Evolutionary conservation across 2,113 vertebrate genomes (phyloP), one percentile per base, ranked within the genome.

Genomic region (Actinemys pallida): DNA sequence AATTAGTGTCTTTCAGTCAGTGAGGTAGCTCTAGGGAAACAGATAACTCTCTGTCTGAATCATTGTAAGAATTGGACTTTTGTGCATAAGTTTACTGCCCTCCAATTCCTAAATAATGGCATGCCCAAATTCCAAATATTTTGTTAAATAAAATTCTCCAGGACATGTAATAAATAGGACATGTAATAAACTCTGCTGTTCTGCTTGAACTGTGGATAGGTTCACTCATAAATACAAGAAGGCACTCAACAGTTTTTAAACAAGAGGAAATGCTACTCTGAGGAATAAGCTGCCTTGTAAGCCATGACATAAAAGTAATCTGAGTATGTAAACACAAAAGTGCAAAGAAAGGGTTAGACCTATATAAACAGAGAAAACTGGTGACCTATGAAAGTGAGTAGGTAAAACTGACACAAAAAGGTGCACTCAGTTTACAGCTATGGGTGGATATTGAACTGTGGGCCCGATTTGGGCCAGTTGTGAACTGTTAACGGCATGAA

Each of bases 201-300:
- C 84, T 96, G 87, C 86, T 57, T 93, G 95, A 96, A 96, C 87
- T 92, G 88, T 94, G 90, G 93, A 97, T 95, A 84, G 42, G 82
- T 78, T 94, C 54, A 87, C 95, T 91, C 89, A 91, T 95, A 97
- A 97, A 96, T 39, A 82, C 94, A 96, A 97, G 93, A 95, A 93
- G 93, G 82, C 54, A 95, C 95, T 97, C 97, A 94, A 86, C 91
- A 85, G 94, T 93, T 96, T 96, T 97, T 96, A 97, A 97, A 97
- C 76, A 97, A 96, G 81, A 96, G 72, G 81, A 96, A 97, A 94
- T 29, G 82, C 90, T 88, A 35, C 53, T 94, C 92, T 94, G 89
- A 93, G 96, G 88, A 87, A 83, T 56, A 81, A 56, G 56, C 75
- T 90, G 52, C 25, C 87, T 88, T 94, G 84, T 45, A 96, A 92